These are phyloP conservation scores for Progne subis DNA, from an alignment of 2,113 vertebrate species.

Conservation along the genomic window DNA sequence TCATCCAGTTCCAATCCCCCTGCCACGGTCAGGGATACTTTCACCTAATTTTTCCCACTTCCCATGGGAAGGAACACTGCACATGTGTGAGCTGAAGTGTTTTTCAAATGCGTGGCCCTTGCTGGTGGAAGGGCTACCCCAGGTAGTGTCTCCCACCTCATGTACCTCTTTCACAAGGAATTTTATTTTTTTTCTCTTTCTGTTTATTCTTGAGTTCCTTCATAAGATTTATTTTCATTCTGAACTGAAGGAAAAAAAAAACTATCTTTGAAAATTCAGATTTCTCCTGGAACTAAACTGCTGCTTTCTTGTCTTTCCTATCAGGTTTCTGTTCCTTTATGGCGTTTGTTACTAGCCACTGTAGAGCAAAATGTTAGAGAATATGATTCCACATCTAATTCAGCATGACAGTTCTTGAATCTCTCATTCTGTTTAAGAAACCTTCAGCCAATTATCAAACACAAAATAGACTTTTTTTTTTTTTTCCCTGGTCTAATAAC, in stretches of 20 bases:
- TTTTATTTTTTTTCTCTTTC: neutral
- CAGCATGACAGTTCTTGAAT: neutral
- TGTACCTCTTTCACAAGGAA: neutral
- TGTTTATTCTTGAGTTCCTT: neutral
- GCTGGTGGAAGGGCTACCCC: neutral
- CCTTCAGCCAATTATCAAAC: neutral
- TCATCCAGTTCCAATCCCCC: neutral
- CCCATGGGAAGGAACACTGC: neutral
- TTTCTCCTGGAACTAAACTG: neutral
- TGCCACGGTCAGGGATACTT: neutral
- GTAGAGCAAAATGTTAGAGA: neutral
- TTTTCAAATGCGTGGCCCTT: neutral
- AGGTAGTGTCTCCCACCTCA: neutral
- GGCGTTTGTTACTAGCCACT: neutral
- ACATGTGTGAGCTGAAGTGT: neutral
- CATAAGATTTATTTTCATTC: neutral
- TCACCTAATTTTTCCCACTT: neutral
- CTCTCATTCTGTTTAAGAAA: neutral
- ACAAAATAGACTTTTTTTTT: neutral
- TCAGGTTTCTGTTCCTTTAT: neutral
- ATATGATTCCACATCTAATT: neutral
- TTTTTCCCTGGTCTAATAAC: neutral
- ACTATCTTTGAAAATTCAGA: neutral
- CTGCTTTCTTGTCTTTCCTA: neutral
- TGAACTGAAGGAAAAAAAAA: neutral